These are phyloP conservation scores for Malthinus flaveolus DNA, from an alignment of 2,888 invertebrate species.

Conservation along the genomic window DNA sequence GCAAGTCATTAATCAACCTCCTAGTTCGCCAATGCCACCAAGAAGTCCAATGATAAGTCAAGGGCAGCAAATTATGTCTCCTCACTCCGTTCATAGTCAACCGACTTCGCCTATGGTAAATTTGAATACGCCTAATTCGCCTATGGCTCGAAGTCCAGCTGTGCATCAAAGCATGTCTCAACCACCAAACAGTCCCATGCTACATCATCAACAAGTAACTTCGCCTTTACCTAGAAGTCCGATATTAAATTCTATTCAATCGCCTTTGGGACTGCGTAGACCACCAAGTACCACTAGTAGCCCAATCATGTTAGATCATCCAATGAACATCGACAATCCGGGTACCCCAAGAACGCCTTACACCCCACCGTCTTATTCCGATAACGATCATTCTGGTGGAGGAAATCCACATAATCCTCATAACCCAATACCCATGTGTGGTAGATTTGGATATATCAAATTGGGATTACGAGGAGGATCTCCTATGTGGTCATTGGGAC, in stretches of 20 bases:
- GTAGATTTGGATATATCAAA: slow-evolving; percentile 63
- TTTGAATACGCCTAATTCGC: slow-evolving; percentile 61
- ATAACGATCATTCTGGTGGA: slow-evolving; percentile 48
- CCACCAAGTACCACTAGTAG: slow-evolving; percentile 60
- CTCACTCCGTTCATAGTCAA: slow-evolving; percentile 50
- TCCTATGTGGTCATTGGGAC: slow-evolving; percentile 63
- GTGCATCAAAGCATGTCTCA: slow-evolving; percentile 50
- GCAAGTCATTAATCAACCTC: slow-evolving; percentile 53
- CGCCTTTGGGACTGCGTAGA: slow-evolving; percentile 60
- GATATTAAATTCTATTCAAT: slow-evolving; percentile 54
- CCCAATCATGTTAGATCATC: slow-evolving; percentile 62
- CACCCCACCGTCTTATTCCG: slow-evolving; percentile 39
- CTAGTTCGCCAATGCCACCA: slow-evolving; percentile 61
- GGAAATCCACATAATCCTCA: slow-evolving; percentile 60
- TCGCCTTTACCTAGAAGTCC: slow-evolving; percentile 42
- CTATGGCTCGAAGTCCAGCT: slow-evolving; percentile 62
- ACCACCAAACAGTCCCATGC: slow-evolving; percentile 53
- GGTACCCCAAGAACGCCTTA: slow-evolving; percentile 58
- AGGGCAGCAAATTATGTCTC: slow-evolving; percentile 51
- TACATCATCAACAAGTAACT: slow-evolving; percentile 49
- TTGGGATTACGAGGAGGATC: slow-evolving; percentile 68
- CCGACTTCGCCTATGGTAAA: slow-evolving; percentile 56
- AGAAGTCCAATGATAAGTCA: slow-evolving; percentile 56
- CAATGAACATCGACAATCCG: slow-evolving; percentile 64
- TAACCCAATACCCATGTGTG: slow-evolving; percentile 63